phyloP scores from a whole-genome alignment of 2,888 invertebrate genomes.

The Leptinotarsa rubiginosa region DNA sequence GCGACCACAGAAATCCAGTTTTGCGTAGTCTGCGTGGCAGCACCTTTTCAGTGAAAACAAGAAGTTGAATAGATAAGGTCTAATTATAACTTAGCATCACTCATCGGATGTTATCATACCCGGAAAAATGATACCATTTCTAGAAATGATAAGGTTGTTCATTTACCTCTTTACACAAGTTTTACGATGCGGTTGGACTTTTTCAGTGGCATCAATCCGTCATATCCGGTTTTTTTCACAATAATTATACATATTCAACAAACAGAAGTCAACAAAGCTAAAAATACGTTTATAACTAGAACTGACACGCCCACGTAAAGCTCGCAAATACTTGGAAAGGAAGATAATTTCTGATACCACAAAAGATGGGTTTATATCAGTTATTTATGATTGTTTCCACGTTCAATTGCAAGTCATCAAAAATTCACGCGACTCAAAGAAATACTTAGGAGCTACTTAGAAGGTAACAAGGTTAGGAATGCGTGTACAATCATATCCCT shows the following conservation, averaged over 20 bases:
- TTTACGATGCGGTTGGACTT: constrained; percentile 16
- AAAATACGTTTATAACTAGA: constrained; percentile 3
- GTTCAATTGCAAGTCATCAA: no score
- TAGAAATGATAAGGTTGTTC: constrained; percentile 2
- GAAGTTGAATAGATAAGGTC: background rate
- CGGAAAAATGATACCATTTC: constrained; percentile 12
- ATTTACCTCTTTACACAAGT: background rate
- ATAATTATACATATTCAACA: constrained; percentile 8
- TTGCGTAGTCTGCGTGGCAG: background rate
- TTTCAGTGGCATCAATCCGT: background rate
- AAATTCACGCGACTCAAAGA: no score
- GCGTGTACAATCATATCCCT: no score
- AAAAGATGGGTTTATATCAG: background rate
- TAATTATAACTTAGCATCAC: background rate
- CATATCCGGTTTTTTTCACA: constrained; percentile 13
- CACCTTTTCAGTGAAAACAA: background rate
- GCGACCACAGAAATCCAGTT: no score
- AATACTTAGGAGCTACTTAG: no score
- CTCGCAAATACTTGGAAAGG: background rate
- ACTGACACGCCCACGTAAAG: constrained; percentile 4
- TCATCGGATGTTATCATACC: constrained; percentile 4
- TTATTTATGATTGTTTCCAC: background rate
- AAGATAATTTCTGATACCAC: background rate
- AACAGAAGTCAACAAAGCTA: background rate
- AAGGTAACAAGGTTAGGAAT: no score